Conservation (phyloP, 2,888 invertebrate genomes). For the Exephanes ischioxanthus region DNA sequence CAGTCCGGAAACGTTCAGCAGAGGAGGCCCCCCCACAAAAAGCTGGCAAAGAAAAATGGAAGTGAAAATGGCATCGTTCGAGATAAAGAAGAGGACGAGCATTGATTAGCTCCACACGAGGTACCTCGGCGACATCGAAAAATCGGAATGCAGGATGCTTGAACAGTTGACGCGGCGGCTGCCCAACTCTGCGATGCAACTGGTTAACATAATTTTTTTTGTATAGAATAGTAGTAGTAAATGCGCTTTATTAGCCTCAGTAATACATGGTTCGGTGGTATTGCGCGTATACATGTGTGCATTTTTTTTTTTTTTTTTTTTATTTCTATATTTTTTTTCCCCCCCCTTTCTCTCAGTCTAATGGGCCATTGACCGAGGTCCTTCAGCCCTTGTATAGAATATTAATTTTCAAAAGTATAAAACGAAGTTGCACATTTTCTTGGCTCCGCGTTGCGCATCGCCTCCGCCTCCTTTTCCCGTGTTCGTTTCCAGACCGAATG, state of each 20-base stretch:
- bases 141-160: conserved; percentile 57
- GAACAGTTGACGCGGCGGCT: conserved; percentile 63
- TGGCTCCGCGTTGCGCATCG: neutral
- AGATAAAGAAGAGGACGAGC: conserved; percentile 50
- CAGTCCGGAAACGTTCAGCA: neutral
- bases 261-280: no score
- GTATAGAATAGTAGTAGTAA: conserved; percentile 16
- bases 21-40: neutral
- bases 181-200: neutral
- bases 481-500: conserved; percentile 1
- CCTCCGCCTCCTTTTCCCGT: neutral
- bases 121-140: conserved; percentile 43
- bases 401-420: neutral
- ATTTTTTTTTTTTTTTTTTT: no score
- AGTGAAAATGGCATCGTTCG: conserved; percentile 1
- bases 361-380: no score
- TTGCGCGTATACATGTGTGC: no score
- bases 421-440: conserved; percentile 13
- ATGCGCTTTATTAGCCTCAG: no score
- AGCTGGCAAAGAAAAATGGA: neutral
- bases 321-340: no score
- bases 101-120: conserved; percentile 76
- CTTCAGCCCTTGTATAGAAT: conserved; percentile 15
- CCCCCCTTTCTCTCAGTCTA: no score
- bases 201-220: conserved; percentile 19